phyloP scores from a whole-genome alignment of 2,888 invertebrate species.

The Drosophila austrosaltans region DNA sequence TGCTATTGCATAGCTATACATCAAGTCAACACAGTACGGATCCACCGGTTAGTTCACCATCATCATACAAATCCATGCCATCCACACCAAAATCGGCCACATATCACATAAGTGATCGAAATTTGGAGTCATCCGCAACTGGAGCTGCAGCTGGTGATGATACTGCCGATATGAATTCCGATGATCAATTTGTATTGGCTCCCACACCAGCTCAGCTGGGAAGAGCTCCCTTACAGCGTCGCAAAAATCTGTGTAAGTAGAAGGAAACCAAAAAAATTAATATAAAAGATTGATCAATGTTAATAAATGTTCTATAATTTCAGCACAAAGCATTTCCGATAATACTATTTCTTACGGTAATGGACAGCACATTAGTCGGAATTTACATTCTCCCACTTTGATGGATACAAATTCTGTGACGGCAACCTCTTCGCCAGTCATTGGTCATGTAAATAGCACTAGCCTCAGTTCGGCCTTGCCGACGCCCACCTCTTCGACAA shows the following conservation, averaged over 20 bases:
- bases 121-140: slow-evolving; percentile 38
- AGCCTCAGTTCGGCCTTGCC: slow-evolving; percentile 82
- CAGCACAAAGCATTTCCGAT: slow-evolving; percentile 73
- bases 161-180: slow-evolving; percentile 64
- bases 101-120: slow-evolving; percentile 64
- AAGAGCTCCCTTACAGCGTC: slow-evolving; percentile 93
- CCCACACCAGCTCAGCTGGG: slow-evolving; percentile 98
- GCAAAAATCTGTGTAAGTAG: slow-evolving; percentile 90
- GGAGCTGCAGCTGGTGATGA: slow-evolving; percentile 73
- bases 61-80: slow-evolving; percentile 81
- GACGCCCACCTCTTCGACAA: slow-evolving; percentile 82
- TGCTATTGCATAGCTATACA: slow-evolving; percentile 73
- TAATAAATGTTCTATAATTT: neutral
- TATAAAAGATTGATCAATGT: neutral
- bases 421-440: slow-evolving; percentile 78
- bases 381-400: slow-evolving; percentile 57
- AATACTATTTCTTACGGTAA: slow-evolving; percentile 52
- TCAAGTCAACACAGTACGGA: slow-evolving; percentile 52
- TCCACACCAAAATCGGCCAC: slow-evolving; percentile 83
- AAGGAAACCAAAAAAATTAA: no score
- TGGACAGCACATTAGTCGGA: slow-evolving; percentile 68
- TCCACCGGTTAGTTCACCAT: slow-evolving; percentile 79
- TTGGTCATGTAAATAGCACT: slow-evolving; percentile 82
- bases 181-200: slow-evolving; percentile 89
- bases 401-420: slow-evolving; percentile 67